Evolutionary conservation across 1,140 invertebrate genomes (phyloP), one percentile per base, ranked within the genome.

Genomic region (Agrilus planipennis): DNA sequence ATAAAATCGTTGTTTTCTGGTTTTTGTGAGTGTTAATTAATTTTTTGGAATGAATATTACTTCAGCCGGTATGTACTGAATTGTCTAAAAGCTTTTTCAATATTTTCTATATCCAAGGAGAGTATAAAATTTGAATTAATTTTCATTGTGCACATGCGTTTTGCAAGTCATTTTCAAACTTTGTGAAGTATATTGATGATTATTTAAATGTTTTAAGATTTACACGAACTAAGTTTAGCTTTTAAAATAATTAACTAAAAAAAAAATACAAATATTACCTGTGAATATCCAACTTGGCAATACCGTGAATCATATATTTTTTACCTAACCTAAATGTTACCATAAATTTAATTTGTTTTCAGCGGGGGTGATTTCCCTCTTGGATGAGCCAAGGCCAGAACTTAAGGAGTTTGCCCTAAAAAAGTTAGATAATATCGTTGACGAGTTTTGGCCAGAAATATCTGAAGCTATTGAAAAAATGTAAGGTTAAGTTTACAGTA

Each of bases 371-470:
- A 89, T 97, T 52, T 90, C 92, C 60, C 77, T 97, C 44, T 70
- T 97, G 38, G 90, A 97, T 63, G 93, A 97, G 63, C 83, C 86
- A 19, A 85, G 88, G 67, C 75, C 82, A 12, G 89, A 95, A 65
- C 68, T 98, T 30, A 93, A 94, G 67, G 79, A 89, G 2, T 97
- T 94, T 66, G 92, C 93, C 15, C 53, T 84, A 37, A 83, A 84
- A 53, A 92, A 92, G 57, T 67, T 98, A 29, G 84, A 97, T 64
- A 75, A 77, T 54, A 89, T 98, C 60, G 92, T 97, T 0, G 90
- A 96, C 62, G 87, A 94, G 63, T 97, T 97, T 68, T 97, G 93
- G 93, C 89, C 92, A 12, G 93, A 97, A 69, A 96, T 97, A 46
- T 94, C 91, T 0, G 94, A 98, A 68, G 88, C 90, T 9, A 92